Conservation (phyloP, 1,140 invertebrate genomes). For the Archegozetes longisetosus region DNA sequence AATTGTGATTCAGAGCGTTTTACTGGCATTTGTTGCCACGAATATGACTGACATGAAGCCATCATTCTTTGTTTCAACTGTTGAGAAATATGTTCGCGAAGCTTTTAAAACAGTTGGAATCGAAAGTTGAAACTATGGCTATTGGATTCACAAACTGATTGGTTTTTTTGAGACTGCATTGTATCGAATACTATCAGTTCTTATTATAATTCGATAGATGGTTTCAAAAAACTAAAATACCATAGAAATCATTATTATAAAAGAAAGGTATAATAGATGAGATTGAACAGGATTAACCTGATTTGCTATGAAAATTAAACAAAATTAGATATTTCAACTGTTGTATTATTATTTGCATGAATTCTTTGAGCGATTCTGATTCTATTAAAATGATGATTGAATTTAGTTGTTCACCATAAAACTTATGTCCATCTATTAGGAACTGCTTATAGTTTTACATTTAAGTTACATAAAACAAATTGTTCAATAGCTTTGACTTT, state of each 20-base stretch:
- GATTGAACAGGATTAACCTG: no score
- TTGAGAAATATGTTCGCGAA: constrained; percentile 54
- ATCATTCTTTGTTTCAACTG: constrained; percentile 56
- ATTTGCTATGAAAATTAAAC: no score
- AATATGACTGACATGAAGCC: constrained; percentile 76
- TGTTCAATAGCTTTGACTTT: no score
- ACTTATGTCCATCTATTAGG: no score
- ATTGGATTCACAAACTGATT: constrained; percentile 31
- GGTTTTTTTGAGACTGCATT: neutral
- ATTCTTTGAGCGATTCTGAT: no score
- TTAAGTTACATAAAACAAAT: no score
- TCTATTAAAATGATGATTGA: no score
- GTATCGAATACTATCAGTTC: neutral
- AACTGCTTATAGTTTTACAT: no score
- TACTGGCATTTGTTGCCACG: constrained; percentile 75
- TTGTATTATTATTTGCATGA: no score
- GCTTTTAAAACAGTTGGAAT: constrained; percentile 62
- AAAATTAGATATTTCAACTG: no score
- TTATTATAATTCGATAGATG: neutral
- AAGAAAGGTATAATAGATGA: no score
- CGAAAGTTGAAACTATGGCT: constrained; percentile 52
- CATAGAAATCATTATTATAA: neutral
- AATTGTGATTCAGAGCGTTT: constrained; percentile 54
- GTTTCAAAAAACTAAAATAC: neutral
- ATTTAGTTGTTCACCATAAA: no score